Evolutionary conservation across 2,113 vertebrate species (phyloP).

Genomic region (Odontophorus gujanensis): DNA sequence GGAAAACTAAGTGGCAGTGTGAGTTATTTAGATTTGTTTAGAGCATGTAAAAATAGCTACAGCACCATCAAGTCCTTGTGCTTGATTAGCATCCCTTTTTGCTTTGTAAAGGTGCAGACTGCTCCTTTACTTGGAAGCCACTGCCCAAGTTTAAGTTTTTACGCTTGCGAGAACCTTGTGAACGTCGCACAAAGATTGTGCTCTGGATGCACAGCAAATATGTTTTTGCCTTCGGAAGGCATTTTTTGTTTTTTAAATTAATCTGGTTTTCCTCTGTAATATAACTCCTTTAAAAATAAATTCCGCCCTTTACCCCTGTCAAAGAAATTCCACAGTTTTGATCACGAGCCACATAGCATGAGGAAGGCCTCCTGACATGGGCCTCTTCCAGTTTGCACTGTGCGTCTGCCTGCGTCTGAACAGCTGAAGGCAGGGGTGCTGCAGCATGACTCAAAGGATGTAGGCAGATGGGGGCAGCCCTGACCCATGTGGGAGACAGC

Average conservation of each 20-base stretch:
- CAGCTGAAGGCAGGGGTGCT: constrained; percentile 25
- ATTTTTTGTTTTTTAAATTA: constrained; percentile 12
- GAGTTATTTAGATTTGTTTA: neutral
- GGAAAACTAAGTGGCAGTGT: neutral
- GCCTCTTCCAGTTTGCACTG: constrained; percentile 39
- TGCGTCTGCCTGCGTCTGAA: neutral
- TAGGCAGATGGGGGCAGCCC: neutral
- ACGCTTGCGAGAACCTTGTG: neutral
- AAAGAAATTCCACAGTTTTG: constrained; percentile 39
- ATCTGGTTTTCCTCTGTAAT: constrained; percentile 28
- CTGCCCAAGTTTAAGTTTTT: neutral
- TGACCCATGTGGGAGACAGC: neutral
- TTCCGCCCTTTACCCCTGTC: constrained; percentile 25
- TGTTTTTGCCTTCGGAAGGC: neutral
- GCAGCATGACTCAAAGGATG: neutral
- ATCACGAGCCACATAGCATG: constrained; percentile 30
- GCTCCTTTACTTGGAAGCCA: constrained; percentile 4
- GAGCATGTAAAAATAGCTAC: constrained; percentile 19
- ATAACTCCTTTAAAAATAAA: constrained; percentile 45
- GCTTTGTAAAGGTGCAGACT: neutral
- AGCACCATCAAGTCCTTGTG: neutral
- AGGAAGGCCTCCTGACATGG: constrained; percentile 31
- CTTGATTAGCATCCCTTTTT: neutral
- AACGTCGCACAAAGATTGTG: neutral
- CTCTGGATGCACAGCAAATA: neutral